Percentiles rank a stretch among this genome's conserved stretches.
Conservation (phyloP, 2,888 invertebrate genomes). For the Andrena trimmerana region DNA sequence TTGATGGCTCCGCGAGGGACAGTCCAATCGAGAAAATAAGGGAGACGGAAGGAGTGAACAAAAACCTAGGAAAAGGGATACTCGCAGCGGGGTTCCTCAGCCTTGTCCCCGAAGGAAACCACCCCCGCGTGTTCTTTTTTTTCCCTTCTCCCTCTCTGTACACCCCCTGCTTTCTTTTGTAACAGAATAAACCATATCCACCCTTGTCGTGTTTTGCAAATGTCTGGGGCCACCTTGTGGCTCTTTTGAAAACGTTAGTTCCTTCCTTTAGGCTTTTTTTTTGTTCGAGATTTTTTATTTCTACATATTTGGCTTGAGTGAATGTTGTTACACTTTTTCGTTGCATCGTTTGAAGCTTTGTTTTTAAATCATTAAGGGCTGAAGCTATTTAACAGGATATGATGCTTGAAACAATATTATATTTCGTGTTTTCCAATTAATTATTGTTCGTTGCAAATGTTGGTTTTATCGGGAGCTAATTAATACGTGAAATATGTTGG, state of each 20-base stretch:
- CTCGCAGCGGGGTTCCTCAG: slow-evolving; percentile 57
- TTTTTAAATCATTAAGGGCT: too few species aligned
- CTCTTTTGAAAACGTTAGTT: slow-evolving; percentile 10
- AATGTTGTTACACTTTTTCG: not conserved
- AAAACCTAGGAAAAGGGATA: slow-evolving; percentile 59
- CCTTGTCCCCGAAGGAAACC: slow-evolving; percentile 58
- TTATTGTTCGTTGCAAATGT: too few species aligned
- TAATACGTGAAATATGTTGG: too few species aligned
- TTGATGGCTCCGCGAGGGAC: slow-evolving; percentile 71
- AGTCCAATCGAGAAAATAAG: slow-evolving; percentile 62
- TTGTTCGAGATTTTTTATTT: not conserved
- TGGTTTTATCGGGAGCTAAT: too few species aligned
- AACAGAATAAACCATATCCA: slow-evolving; percentile 56
- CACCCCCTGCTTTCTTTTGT: slow-evolving; percentile 3
- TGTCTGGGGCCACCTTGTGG: slow-evolving; percentile 37
- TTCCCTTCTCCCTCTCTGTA: not conserved
- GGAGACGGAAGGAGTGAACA: slow-evolving; percentile 54
- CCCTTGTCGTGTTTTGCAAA: slow-evolving; percentile 35
- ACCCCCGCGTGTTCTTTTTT: slow-evolving; percentile 27
- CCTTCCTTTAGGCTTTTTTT: not conserved
- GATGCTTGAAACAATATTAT: too few species aligned
- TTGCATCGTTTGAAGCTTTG: not conserved
- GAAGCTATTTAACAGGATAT: too few species aligned
- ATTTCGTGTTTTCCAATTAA: too few species aligned
- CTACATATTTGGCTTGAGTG: not conserved